phyloP scores from a whole-genome alignment of 2,113 vertebrate species.

The Lutjanus erythropterus region DNA sequence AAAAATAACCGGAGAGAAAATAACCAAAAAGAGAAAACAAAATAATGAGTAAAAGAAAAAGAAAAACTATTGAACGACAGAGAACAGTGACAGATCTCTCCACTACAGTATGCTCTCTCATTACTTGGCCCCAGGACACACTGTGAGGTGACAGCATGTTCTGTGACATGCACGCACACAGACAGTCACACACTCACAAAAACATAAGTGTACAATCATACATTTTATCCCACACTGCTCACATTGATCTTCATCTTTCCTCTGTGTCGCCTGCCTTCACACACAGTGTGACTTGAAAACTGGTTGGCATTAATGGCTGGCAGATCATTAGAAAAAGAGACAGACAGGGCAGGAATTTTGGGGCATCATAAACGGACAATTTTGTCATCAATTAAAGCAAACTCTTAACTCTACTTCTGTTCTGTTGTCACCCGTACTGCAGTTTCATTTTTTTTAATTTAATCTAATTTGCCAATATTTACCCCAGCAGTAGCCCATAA shows the following conservation, averaged over 20 bases:
- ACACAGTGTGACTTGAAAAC: conserved; percentile 34
- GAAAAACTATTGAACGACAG: conserved; percentile 43
- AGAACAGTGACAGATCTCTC: conserved; percentile 46
- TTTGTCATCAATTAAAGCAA: conserved; percentile 62
- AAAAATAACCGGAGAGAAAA: conserved; percentile 15
- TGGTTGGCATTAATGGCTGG: conserved; percentile 32
- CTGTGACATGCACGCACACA: not conserved
- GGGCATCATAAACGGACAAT: not conserved
- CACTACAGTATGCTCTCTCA: conserved; percentile 52
- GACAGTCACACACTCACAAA: not conserved
- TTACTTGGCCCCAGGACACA: conserved; percentile 47
- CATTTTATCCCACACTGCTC: conserved; percentile 46
- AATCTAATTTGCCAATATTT: not conserved
- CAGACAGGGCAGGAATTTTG: conserved; percentile 11
- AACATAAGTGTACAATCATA: conserved; percentile 21
- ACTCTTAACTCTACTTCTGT: conserved; percentile 29
- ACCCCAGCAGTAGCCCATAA: not conserved
- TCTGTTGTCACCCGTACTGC: conserved; percentile 7
- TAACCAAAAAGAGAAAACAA: conserved; percentile 23
- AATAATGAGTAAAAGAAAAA: conserved; percentile 50
- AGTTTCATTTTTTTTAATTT: not conserved
- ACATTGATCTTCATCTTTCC: conserved; percentile 54
- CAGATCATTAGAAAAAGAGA: conserved; percentile 50
- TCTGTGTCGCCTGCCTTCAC: conserved; percentile 55
- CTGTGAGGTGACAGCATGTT: conserved; percentile 37